Percentiles rank a stretch among this genome's conserved stretches.
Evolutionary conservation across 2,888 invertebrate genomes (phyloP).

Genomic region (Lochmaea crataegi): DNA sequence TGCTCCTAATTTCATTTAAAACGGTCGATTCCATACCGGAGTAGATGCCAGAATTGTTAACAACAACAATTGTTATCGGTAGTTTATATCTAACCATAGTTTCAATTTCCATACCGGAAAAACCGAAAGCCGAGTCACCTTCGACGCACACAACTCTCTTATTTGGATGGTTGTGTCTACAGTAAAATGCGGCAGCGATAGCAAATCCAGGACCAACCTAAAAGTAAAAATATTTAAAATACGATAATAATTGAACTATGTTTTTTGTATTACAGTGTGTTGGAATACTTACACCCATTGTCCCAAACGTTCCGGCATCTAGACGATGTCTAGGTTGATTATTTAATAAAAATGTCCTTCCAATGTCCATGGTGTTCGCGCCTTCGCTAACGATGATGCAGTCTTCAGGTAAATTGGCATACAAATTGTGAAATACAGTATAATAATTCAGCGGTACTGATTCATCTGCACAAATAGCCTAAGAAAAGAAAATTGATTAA

Average conservation of each 20-base stretch:
- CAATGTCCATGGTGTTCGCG: constrained; percentile 99
- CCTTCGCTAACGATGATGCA: constrained; percentile 96
- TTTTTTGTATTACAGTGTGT: neutral
- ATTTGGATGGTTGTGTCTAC: constrained; percentile 81
- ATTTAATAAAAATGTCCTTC: constrained; percentile 88
- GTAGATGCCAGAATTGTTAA: constrained; percentile 97
- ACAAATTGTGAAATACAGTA: constrained; percentile 88
- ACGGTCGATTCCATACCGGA: constrained; percentile 84
- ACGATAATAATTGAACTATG: no score
- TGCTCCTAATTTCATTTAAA: constrained; percentile 76
- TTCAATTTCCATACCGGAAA: constrained; percentile 98
- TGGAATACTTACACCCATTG: constrained; percentile 81
- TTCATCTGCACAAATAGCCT: constrained; percentile 77
- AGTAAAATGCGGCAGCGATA: constrained; percentile 91
- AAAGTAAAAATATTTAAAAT: neutral
- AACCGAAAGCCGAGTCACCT: constrained; percentile 98
- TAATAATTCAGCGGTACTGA: constrained; percentile 92
- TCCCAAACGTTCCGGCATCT: constrained; percentile 97
- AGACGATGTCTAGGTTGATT: constrained; percentile 86
- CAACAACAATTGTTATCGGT: constrained; percentile 88
- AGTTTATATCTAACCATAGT: constrained; percentile 95
- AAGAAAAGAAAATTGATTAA: neutral
- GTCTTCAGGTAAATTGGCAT: constrained; percentile 81
- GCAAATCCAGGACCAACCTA: constrained; percentile 90
- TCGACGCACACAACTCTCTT: constrained; percentile 93